Conservation (phyloP, 2,888 invertebrate species). For the Callinectes sapidus region DNA sequence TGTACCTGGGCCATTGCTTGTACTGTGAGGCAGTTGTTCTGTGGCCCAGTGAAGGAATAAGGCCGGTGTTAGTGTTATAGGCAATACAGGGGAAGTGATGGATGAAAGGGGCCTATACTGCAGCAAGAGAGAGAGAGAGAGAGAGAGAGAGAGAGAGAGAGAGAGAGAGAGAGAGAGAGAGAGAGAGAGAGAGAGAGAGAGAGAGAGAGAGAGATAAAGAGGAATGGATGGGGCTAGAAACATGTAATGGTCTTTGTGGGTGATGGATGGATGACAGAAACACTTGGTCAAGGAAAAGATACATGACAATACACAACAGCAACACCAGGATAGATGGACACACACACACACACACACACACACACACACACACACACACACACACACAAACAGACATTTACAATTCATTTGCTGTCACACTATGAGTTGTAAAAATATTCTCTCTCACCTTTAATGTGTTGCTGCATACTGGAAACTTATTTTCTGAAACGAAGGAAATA, state of each 20-base stretch:
- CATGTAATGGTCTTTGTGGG: too few relatives aligned
- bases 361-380: neutral
- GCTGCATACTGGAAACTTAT: constrained; percentile 57
- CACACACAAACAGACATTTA: neutral
- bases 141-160: neutral
- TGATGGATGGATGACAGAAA: too few relatives aligned
- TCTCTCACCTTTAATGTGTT: constrained; percentile 45
- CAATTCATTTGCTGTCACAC: neutral
- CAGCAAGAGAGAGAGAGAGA: neutral
- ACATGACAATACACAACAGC: too few relatives aligned
- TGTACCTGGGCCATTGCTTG: constrained; percentile 53
- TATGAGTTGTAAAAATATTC: neutral
- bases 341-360: neutral
- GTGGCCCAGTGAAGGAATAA: neutral
- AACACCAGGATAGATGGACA: neutral
- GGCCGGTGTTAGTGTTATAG: neutral
- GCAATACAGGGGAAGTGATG: too few relatives aligned
- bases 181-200: neutral
- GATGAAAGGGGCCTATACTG: too few relatives aligned
- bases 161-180: neutral
- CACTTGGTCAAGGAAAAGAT: too few relatives aligned
- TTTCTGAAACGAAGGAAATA: constrained; percentile 48
- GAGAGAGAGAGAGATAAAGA: neutral
- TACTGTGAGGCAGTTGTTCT: constrained; percentile 56
- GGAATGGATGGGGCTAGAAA: neutral